phyloP scores from a whole-genome alignment of 1,140 invertebrate species.

The Sesamia nonagrioides region DNA sequence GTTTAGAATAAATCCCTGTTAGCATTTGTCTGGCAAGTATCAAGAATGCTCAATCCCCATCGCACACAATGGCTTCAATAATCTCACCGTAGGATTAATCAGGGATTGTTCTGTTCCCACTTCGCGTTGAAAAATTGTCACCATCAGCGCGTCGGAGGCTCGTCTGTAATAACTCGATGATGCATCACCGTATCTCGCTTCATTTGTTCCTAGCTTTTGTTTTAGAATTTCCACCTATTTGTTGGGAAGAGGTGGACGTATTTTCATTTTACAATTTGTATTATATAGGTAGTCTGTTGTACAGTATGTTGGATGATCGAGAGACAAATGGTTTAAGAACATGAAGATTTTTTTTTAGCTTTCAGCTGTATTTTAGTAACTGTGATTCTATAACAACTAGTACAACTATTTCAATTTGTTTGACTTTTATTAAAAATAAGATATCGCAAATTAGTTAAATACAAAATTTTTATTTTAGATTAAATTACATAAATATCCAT shows the following conservation, averaged over 20 bases:
- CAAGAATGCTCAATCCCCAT: constrained; percentile 58
- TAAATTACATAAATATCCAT: too few species aligned
- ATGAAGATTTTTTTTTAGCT: too few species aligned
- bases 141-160: constrained; percentile 69
- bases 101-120: constrained; percentile 75
- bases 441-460: too few species aligned
- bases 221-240: constrained; percentile 1
- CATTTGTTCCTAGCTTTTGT: constrained; percentile 45
- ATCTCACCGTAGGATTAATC: constrained; percentile 78
- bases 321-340: too few species aligned
- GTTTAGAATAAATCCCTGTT: neutral
- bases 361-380: too few species aligned
- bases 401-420: too few species aligned
- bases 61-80: constrained; percentile 67
- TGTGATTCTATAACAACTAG: too few species aligned
- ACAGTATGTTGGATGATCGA: too few species aligned
- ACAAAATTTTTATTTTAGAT: too few species aligned
- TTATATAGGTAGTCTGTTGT: too few species aligned
- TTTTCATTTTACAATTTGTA: neutral
- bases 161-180: constrained; percentile 73
- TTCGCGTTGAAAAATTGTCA: constrained; percentile 80
- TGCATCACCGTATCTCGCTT: constrained; percentile 65
- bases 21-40: constrained; percentile 55
- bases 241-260: neutral
- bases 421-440: too few species aligned